A percentile compares a stretch with the other conserved stretches of the same genome.
Conservation (phyloP, 2,797 vertebrate genomes). For the Liparis tanakae region DNA sequence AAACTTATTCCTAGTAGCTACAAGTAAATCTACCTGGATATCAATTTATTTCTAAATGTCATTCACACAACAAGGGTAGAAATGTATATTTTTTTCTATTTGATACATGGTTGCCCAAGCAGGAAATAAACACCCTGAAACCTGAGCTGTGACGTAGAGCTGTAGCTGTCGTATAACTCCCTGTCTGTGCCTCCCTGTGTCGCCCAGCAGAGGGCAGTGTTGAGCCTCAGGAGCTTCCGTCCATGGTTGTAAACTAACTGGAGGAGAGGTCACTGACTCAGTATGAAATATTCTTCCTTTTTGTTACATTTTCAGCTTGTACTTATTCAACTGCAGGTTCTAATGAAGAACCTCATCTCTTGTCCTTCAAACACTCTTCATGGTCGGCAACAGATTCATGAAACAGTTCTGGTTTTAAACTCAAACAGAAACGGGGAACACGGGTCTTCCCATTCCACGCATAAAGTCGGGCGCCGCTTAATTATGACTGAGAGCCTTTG, state of each 20-base stretch:
- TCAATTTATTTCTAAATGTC: background rate
- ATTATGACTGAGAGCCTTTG: constrained; percentile 6
- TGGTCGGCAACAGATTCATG: constrained; percentile 16
- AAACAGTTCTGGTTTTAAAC: background rate
- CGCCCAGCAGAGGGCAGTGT: constrained; percentile 62
- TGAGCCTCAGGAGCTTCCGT: constrained; percentile 5
- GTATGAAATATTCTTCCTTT: constrained; percentile 26
- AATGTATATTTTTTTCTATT: background rate
- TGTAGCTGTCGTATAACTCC: background rate
- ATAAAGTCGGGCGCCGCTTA: background rate
- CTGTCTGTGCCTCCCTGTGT: background rate
- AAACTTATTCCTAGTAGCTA: constrained; percentile 19
- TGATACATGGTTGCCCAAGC: background rate
- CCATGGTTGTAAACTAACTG: constrained; percentile 5
- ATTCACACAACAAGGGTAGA: constrained; percentile 3
- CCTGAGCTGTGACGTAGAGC: background rate
- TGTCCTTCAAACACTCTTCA: background rate
- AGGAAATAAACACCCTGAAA: constrained; percentile 13
- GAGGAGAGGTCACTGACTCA: constrained; percentile 45
- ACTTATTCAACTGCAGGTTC: constrained; percentile 23
- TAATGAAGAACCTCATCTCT: background rate
- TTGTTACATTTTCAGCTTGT: constrained; percentile 13
- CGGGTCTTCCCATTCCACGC: background rate
- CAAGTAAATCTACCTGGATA: constrained; percentile 18
- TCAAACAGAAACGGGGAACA: constrained; percentile 12